Base-by-base conservation (phyloP, 1,140 invertebrate genomes). In the Pogonognathellus flavescens region DNA sequence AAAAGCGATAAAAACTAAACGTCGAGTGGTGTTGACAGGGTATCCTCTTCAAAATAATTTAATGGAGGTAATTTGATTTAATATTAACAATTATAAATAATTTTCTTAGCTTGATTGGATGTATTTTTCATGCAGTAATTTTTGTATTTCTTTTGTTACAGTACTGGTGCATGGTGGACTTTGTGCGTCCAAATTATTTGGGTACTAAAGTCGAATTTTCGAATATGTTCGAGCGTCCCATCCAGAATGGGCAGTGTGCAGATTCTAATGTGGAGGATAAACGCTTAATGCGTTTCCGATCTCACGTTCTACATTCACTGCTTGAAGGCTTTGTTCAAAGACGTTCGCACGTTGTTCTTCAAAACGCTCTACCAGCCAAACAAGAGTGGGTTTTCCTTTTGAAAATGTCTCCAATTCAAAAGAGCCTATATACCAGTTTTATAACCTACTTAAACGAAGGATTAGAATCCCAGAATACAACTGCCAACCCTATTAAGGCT, bases 121-220 rank as follows among this genome's bases (percentile, higher is more conserved):
- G 25, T 5, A n/a, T 76, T 49, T 1, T 49, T 16, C 5, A 8
- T 5, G 16, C 16, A 18, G 25, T 22, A 70, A 31, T 31, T 5
- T 9, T 0, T 31, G 18, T 11, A 18, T 31, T 1, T 13, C 5
- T 70, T 6, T 25, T 31, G 13, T 76, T 76, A 50, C 14, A 76
- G 91, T 99, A 99, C 90, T 98, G 96, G 96, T 97, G 96, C 89
- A 98, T 98, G 97, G 96, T 98, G 4, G 97, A 98, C 89, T 99
- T 98, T 90, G 97, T 98, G 0, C 92, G 97, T 62, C 97, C 97
- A 0, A 98, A 97, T 91, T 84, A 82, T 85, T 88, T 93, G 20
- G 97, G 97, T 66, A 96, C 95, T 9, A 97, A 97, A 90, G 96
- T 96, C 0, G 97, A 98, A 90, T 99, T 99, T 90, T 95, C 94